These are phyloP conservation scores for Sebastes trivittatus DNA, from an alignment of 2,797 vertebrate species.

Conservation along the genomic window DNA sequence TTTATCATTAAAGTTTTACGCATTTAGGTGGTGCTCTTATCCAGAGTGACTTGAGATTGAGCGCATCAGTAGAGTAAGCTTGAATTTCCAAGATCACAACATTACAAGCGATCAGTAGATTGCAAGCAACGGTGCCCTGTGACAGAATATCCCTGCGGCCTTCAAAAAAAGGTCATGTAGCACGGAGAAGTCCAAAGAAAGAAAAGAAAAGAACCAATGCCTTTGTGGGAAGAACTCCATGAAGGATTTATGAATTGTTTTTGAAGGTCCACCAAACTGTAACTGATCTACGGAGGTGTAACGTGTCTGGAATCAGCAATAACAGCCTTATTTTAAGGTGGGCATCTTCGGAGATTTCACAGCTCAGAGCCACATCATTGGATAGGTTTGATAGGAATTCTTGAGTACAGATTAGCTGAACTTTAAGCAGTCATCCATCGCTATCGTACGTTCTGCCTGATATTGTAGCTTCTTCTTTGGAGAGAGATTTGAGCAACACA, in stretches of 20 bases:
- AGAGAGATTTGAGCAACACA: neutral
- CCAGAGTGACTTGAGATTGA: slow-evolving; percentile 42
- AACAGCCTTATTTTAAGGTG: slow-evolving; percentile 17
- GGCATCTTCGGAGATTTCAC: slow-evolving; percentile 24
- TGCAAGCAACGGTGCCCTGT: slow-evolving; percentile 19
- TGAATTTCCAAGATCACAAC: slow-evolving; percentile 55
- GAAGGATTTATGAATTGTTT: slow-evolving; percentile 29
- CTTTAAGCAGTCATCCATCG: slow-evolving; percentile 25
- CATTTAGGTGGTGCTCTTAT: slow-evolving; percentile 40
- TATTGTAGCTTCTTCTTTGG: neutral
- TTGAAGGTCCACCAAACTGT: slow-evolving; percentile 52
- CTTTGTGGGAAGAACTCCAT: neutral
- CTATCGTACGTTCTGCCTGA: slow-evolving; percentile 12
- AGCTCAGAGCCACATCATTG: slow-evolving; percentile 33
- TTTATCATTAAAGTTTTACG: slow-evolving; percentile 50
- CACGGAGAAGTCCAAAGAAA: neutral
- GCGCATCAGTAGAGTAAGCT: slow-evolving; percentile 27
- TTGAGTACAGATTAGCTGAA: slow-evolving; percentile 39
- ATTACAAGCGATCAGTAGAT: slow-evolving; percentile 33
- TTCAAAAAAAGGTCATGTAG: neutral
- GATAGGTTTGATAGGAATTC: slow-evolving; percentile 31
- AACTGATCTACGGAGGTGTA: slow-evolving; percentile 37
- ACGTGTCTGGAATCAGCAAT: slow-evolving; percentile 42
- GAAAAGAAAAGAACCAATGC: neutral
- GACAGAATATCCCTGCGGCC: slow-evolving; percentile 1